A percentile compares a stretch with the other conserved stretches of the same genome.
Evolutionary conservation across 2,888 invertebrate genomes (phyloP).

Genomic region (Galerucella pusilla): DNA sequence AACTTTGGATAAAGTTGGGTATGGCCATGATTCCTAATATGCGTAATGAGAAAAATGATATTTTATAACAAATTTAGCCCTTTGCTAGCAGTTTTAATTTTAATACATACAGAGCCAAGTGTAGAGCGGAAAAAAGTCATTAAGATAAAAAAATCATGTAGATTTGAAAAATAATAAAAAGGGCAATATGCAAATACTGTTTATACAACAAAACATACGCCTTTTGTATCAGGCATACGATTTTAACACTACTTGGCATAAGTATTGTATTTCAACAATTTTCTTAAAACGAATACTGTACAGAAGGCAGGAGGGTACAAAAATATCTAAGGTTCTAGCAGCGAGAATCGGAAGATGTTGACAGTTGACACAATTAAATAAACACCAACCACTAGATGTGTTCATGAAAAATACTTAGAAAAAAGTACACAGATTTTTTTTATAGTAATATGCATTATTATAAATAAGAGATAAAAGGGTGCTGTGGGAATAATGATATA

Average conservation of each 20-base stretch:
- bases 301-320: constrained; percentile 1
- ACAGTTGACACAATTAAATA: constrained; percentile 7
- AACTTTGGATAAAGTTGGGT: neutral
- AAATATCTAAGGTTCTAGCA: constrained; percentile 6
- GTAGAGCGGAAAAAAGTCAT: too few relatives aligned
- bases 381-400: neutral
- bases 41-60: too few relatives aligned
- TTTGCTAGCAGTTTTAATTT: too few relatives aligned
- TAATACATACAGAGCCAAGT: too few relatives aligned
- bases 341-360: constrained; percentile 8
- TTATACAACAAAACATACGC: too few relatives aligned
- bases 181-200: too few relatives aligned
- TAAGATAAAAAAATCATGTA: too few relatives aligned
- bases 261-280: neutral
- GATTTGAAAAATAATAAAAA: too few relatives aligned
- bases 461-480: neutral
- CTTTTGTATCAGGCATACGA: neutral
- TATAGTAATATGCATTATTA: neutral
- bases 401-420: neutral
- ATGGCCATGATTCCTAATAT: too few relatives aligned
- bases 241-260: neutral
- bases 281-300: neutral
- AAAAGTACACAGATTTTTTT: constrained; percentile 3
- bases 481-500: too few relatives aligned
- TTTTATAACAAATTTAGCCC: too few relatives aligned